Evolutionary conservation across 1,140 invertebrate genomes (phyloP).

Genomic region (Meloidogyne exigua): DNA sequence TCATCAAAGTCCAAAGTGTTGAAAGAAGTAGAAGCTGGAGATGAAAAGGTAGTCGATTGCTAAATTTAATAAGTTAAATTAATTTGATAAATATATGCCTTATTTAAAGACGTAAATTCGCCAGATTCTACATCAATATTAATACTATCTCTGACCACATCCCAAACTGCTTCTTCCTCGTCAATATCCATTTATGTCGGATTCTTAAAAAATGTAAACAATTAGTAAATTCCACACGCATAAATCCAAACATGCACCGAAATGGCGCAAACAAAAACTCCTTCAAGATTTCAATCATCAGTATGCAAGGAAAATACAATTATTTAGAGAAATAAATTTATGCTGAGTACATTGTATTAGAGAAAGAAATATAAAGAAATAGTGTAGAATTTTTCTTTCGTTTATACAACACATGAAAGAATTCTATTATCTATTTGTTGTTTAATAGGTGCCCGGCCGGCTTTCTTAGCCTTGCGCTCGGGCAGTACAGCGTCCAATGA

Average conservation of each 20-base stretch:
- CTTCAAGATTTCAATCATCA: too few relatives aligned
- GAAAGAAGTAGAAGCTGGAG: not conserved
- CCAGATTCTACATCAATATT: conserved; percentile 29
- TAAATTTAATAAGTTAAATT: not conserved
- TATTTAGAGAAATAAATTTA: too few relatives aligned
- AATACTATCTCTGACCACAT: conserved; percentile 20
- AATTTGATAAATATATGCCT: not conserved
- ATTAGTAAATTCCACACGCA: too few relatives aligned
- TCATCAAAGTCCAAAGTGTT: conserved; percentile 16
- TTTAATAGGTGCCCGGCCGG: not conserved
- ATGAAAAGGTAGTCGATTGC: not conserved
- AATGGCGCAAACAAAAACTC: too few relatives aligned
- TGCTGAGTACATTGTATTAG: too few relatives aligned
- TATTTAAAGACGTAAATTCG: conserved; percentile 17
- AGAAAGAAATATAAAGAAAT: not conserved
- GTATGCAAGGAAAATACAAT: too few relatives aligned
- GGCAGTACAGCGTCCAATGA: conserved; percentile 18
- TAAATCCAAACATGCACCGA: too few relatives aligned
- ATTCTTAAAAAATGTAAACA: too few relatives aligned
- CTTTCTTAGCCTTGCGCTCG: conserved; percentile 11
- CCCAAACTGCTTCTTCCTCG: conserved; percentile 21
- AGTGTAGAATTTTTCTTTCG: not conserved
- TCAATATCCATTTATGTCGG: not conserved
- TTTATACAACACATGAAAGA: not conserved
- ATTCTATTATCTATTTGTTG: not conserved